These are phyloP conservation scores for Aphelinus certus DNA, from an alignment of 1,140 invertebrate genomes.

Conservation along the genomic window DNA sequence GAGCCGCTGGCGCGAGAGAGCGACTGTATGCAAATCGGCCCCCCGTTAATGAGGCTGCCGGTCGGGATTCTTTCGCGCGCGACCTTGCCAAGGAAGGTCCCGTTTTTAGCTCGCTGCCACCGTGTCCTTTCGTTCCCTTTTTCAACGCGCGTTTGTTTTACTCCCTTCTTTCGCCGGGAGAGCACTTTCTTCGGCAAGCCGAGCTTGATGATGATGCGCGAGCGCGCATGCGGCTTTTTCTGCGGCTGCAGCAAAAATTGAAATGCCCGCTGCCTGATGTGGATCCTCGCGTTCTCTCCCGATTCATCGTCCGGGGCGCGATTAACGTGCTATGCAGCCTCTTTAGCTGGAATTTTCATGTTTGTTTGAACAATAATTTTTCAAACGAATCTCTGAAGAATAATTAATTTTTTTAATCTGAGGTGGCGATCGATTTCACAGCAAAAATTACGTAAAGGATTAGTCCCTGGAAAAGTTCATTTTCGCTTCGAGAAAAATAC, in stretches of 20 bases:
- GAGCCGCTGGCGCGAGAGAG: not conserved
- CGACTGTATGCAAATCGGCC: slow-evolving; percentile 13
- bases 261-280: not conserved
- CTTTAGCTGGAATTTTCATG: too few species aligned
- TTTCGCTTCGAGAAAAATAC: too few species aligned
- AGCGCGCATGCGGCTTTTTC: not conserved
- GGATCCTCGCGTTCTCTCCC: too few species aligned
- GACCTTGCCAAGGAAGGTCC: slow-evolving; percentile 17
- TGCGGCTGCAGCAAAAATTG: not conserved
- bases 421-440: too few species aligned
- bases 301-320: too few species aligned
- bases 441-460: too few species aligned
- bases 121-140: not conserved
- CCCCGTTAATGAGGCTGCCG: slow-evolving; percentile 20
- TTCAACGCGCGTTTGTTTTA: not conserved
- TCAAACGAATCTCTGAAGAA: too few species aligned
- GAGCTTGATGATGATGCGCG: not conserved
- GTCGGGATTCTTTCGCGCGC: slow-evolving; percentile 8
- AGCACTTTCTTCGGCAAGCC: too few species aligned
- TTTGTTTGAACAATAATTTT: too few species aligned
- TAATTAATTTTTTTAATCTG: too few species aligned
- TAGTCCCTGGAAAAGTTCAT: too few species aligned
- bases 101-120: not conserved
- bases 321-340: too few species aligned
- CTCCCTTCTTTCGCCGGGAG: not conserved